Base-by-base conservation (phyloP, 1,140 invertebrate species). In the Sminthurides bifidus region DNA sequence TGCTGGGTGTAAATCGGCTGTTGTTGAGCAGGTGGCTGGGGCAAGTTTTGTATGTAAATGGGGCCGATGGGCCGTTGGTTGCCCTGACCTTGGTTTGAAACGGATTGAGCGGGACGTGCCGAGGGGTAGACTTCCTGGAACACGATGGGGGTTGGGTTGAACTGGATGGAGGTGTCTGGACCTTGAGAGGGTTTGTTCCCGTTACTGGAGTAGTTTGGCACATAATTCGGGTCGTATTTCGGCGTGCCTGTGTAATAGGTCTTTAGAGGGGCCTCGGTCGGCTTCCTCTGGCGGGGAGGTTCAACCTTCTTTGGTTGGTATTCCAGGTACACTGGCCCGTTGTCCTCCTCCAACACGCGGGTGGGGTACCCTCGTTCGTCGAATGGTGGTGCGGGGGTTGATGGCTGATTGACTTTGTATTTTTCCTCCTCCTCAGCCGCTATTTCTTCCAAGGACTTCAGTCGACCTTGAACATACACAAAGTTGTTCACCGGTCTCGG, bases 351-450 rank as follows among this genome's bases (percentile, higher is more conserved):
- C 12, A 52, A 2, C 8, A 56, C 43, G 19, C 63, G 50, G 2
- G 60, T 61, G 0, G 63, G 63, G 44, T 65, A 65, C 21, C 63
- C 63, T 24, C 58, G 27, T 30, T 45, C 50, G 38, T 65, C 63
- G 31, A 49, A 65, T 2, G 57, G 59, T 21, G 63, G 63, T 15
- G 41, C 24, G 8, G 63, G 63, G 15, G 63, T 65, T 6, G 45
- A 40, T 33, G 43, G 17, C n/a, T 26, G 23, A 50, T 33, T 33
- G 33, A 35, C 33, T 35, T 35, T 35, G 17, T 48, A 41, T 31
- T 57, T 46, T 15, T 54, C 55, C 1, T 60, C 46, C 4, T 56
- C 44, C 27, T 61, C 63, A 38, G 54, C 59, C 2, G 56, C 60
- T 3, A 61, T 52, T 49, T 65, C 57, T 21, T 54, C 63, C 8